A percentile compares a stretch with the other conserved stretches of the same genome.
Conservation (phyloP, 2,113 vertebrate species). For the mouse (Mus musculus) region GRCm39 chr19:22908501-22909000, state of each 20-base stretch:
- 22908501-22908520: constrained; percentile 8
- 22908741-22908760: neutral
- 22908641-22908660: neutral
- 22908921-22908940: neutral
- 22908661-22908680: constrained; percentile 16
- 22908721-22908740: neutral
- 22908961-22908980: neutral
- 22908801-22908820: neutral
- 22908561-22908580: constrained; percentile 61
- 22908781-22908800: neutral
- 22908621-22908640: constrained; percentile 33
- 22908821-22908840: neutral
- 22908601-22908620: constrained; percentile 52
- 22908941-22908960: neutral
- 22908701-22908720: constrained; percentile 33
- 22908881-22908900: neutral
- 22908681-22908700: constrained; percentile 36
- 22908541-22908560: constrained; percentile 56
- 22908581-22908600: constrained; percentile 59
- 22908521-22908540: constrained; percentile 31
- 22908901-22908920: neutral
- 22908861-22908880: neutral
- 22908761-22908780: neutral
- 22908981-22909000: neutral
- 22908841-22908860: neutral